Evolutionary conservation across 2,888 invertebrate species (phyloP).

Genomic region (Hirtodrosophila duncani): DNA sequence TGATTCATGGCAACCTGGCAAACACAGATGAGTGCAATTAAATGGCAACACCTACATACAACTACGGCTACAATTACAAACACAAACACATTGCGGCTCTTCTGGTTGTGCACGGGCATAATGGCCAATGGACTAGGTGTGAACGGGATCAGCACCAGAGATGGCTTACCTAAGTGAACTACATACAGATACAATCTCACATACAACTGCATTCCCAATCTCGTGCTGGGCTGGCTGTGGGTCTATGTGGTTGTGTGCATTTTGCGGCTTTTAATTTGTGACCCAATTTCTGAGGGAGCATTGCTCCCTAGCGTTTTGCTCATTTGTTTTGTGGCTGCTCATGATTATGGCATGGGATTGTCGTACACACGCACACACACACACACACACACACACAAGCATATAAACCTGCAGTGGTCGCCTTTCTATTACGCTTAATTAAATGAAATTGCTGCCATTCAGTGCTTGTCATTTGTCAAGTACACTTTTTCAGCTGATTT

Average conservation of each 20-base stretch:
- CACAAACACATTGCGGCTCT: constrained; percentile 54
- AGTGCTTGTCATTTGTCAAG: no score
- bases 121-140: constrained; percentile 37
- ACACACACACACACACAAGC: background rate
- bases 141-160: constrained; percentile 18
- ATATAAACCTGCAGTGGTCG: constrained; percentile 2
- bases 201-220: constrained; percentile 31
- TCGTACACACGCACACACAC: constrained; percentile 12
- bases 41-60: constrained; percentile 42
- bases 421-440: constrained; percentile 48
- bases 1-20: constrained; percentile 3
- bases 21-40: constrained; percentile 46
- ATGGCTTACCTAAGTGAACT: constrained; percentile 9
- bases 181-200: constrained; percentile 3
- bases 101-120: constrained; percentile 52
- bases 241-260: constrained; percentile 3
- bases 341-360: constrained; percentile 46
- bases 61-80: constrained; percentile 40
- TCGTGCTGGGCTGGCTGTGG: background rate
- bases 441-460: constrained; percentile 50
- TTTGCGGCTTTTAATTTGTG: constrained; percentile 31
- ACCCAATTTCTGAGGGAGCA: constrained; percentile 49
- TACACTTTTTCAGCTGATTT: constrained; percentile 1
- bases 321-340: constrained; percentile 53
- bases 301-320: constrained; percentile 28